Evolutionary conservation across 2,888 invertebrate genomes (phyloP).

Genomic region (Folsomia candida): DNA sequence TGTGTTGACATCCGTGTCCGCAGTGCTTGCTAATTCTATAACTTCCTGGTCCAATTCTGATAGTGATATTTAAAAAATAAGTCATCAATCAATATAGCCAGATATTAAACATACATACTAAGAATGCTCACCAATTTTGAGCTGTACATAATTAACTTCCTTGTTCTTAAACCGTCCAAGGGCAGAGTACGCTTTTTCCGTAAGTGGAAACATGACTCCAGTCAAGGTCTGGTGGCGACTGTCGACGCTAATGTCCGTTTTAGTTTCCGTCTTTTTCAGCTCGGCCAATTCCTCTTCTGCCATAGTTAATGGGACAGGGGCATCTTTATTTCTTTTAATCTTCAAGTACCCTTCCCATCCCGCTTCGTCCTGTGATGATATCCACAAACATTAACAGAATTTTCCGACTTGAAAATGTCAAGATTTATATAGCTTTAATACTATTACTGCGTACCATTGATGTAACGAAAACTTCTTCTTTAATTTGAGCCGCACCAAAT

Average conservation of each 20-base stretch:
- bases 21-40: constrained; percentile 76
- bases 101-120: not conserved
- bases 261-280: constrained; percentile 67
- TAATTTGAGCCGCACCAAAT: constrained; percentile 90
- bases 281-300: constrained; percentile 82
- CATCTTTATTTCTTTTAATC: constrained; percentile 71
- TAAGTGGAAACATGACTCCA: constrained; percentile 85
- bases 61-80: not conserved
- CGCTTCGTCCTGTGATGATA: constrained; percentile 69
- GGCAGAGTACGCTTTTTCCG: constrained; percentile 73
- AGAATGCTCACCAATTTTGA: constrained; percentile 68
- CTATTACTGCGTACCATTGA: constrained; percentile 65
- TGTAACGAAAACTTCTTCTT: constrained; percentile 91
- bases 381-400: not conserved
- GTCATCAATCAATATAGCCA: not conserved
- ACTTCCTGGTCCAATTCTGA: constrained; percentile 80
- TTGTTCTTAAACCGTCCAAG: constrained; percentile 71
- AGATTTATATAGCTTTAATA: no score
- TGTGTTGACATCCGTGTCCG: constrained; percentile 65
- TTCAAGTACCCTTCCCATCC: constrained; percentile 76
- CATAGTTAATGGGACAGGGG: constrained; percentile 85
- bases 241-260: constrained; percentile 75
- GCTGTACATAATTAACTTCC: constrained; percentile 83
- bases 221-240: constrained; percentile 84
- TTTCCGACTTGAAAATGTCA: not conserved